Evolutionary conservation across 2,113 vertebrate genomes (phyloP).

Genomic region (Muntiacus reevesi): DNA sequence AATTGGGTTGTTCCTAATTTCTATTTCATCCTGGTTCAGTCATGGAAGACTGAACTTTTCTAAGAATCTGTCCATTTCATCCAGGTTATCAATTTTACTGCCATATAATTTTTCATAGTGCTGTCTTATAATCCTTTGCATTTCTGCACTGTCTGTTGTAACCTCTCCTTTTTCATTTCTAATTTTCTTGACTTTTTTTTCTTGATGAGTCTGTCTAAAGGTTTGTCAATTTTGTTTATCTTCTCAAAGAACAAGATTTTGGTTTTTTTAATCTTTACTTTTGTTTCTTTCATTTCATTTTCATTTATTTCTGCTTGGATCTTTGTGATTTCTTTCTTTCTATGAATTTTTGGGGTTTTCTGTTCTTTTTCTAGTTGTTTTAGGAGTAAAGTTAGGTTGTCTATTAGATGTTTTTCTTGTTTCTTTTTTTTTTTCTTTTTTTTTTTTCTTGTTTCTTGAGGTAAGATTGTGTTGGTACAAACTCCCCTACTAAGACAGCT

Average conservation of each 20-base stretch:
- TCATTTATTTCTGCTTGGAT: not conserved
- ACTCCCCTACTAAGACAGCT: not conserved
- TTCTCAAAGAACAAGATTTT: not conserved
- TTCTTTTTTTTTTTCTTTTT: no score
- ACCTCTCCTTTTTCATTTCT: not conserved
- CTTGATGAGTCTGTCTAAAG: not conserved
- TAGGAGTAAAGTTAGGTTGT: not conserved
- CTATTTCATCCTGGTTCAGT: not conserved
- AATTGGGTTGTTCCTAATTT: not conserved
- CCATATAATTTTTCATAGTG: not conserved
- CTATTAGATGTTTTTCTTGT: not conserved
- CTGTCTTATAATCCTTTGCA: not conserved
- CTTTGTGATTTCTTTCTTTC: not conserved
- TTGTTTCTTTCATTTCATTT: not conserved
- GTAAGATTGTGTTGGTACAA: not conserved
- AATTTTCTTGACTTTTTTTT: not conserved
- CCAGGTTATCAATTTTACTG: not conserved
- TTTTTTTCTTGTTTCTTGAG: not conserved
- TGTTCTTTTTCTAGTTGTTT: not conserved
- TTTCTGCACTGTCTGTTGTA: not conserved
- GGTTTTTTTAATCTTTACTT: not conserved
- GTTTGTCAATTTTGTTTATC: not conserved
- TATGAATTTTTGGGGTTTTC: not conserved
- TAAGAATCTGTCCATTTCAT: not conserved
- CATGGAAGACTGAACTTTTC: not conserved